phyloP scores from a whole-genome alignment of 2,113 vertebrate genomes.

The Eolophus roseicapilla region DNA sequence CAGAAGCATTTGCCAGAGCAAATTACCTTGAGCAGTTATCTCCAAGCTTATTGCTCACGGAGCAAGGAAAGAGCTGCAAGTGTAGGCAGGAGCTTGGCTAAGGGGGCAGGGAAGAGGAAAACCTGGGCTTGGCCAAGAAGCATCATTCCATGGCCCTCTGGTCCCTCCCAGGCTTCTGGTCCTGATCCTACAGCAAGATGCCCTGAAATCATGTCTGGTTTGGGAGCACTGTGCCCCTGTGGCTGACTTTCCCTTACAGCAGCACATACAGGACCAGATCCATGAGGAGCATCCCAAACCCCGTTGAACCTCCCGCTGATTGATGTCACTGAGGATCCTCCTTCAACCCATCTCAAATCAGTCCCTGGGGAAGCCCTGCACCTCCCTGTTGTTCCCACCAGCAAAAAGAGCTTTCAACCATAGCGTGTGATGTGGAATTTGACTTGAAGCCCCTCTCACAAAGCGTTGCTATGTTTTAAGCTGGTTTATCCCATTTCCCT shows the following conservation, averaged over 20 bases:
- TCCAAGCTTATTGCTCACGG: not conserved
- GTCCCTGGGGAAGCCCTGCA: not conserved
- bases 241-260: not conserved
- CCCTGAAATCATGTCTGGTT: fast-evolving
- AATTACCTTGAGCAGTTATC: not conserved
- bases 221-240: not conserved
- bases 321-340: not conserved
- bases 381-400: not conserved
- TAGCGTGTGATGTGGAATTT: slow-evolving; percentile 34
- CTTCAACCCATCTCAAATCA: not conserved
- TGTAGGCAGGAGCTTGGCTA: not conserved
- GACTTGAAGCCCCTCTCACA: slow-evolving; percentile 68
- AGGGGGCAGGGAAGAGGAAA: not conserved
- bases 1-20: not conserved
- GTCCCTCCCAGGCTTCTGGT: not conserved
- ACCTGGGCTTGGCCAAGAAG: not conserved
- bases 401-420: not conserved
- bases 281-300: not conserved
- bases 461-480: slow-evolving; percentile 70
- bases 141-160: not conserved
- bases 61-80: not conserved
- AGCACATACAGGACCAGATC: not conserved
- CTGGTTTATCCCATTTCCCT: slow-evolving; percentile 66
- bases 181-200: not conserved
- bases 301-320: not conserved